These are phyloP conservation scores for Anthophora plumipes DNA, from an alignment of 2,888 invertebrate genomes.

Conservation along the genomic window DNA sequence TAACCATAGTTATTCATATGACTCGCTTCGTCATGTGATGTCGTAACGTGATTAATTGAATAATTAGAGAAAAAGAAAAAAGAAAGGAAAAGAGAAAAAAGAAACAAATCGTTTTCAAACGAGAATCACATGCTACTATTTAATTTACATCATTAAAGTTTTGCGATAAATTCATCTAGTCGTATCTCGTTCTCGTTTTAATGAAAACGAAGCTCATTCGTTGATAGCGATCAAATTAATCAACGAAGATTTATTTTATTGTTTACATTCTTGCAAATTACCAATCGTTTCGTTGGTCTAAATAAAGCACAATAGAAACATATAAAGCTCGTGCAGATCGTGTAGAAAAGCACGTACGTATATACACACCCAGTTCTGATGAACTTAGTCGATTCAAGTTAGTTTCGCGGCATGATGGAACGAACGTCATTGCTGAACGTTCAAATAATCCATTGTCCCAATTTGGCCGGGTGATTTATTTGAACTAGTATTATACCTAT, in stretches of 20 bases:
- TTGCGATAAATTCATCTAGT: no score
- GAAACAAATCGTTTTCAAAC: background rate
- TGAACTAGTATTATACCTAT: no score
- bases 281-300: background rate
- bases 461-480: background rate
- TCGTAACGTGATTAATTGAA: conserved; percentile 22
- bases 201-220: no score
- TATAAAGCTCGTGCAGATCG: conserved; percentile 5
- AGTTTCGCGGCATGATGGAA: background rate
- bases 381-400: conserved; percentile 12
- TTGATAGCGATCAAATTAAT: no score
- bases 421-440: background rate
- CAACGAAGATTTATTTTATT: background rate
- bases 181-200: no score
- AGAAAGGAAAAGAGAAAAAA: background rate
- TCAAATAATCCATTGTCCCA: background rate
- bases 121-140: background rate
- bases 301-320: conserved; percentile 20
- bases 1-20: background rate
- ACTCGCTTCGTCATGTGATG: conserved; percentile 5
- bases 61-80: background rate
- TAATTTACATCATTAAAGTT: no score
- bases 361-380: background rate
- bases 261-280: conserved; percentile 20
- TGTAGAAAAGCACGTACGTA: conserved; percentile 30